Percentiles rank a stretch among this genome's conserved stretches.
phyloP scores from a whole-genome alignment of 2,797 vertebrate genomes.

The Sus cebifrons region DNA sequence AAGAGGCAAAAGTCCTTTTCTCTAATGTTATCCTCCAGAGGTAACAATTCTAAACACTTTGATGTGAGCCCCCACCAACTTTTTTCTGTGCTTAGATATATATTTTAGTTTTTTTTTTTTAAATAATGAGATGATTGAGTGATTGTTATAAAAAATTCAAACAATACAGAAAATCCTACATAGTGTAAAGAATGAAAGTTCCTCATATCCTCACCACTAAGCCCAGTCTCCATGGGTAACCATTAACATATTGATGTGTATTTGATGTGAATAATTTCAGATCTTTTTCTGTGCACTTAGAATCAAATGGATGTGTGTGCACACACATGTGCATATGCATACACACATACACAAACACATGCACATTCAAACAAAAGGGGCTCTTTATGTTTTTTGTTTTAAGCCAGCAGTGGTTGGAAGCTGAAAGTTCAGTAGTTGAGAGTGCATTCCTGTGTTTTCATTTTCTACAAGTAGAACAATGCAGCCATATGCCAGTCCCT shows the following conservation, averaged over 20 bases:
- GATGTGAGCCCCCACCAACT: neutral
- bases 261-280: constrained; percentile 62
- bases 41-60: neutral
- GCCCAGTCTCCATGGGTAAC: neutral
- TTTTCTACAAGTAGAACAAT: constrained; percentile 74
- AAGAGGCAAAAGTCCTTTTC: neutral
- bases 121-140: neutral
- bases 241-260: constrained; percentile 17
- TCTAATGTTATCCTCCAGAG: neutral
- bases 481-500: constrained; percentile 56
- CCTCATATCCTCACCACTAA: neutral
- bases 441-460: constrained; percentile 34
- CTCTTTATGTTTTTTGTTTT: constrained; percentile 43
- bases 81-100: neutral
- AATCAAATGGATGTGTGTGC: neutral
- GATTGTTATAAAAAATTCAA: constrained; percentile 21
- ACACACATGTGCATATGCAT: neutral
- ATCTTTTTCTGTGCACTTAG: constrained; percentile 48
- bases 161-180: neutral
- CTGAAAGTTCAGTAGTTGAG: constrained; percentile 61
- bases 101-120: constrained; percentile 15
- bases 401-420: constrained; percentile 37
- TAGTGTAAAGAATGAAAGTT: constrained; percentile 31
- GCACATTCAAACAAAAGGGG: neutral
- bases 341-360: neutral